Percentiles rank a stretch among this genome's conserved stretches.
Evolutionary conservation across 2,888 invertebrate species (phyloP).

Genomic region (Lasioglossum leucozonium): DNA sequence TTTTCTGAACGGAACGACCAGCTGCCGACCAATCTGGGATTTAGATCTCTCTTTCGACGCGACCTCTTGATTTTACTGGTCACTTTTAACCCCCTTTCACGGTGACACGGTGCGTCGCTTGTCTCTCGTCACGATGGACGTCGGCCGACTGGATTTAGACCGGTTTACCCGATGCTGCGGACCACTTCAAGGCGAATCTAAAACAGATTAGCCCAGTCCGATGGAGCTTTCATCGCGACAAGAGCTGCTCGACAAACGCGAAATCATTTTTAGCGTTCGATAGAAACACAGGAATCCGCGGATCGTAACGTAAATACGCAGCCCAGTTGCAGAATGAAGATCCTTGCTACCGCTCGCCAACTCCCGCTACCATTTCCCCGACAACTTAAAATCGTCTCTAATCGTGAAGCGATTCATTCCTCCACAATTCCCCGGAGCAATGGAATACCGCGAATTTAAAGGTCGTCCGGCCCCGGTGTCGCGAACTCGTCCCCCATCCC

Average conservation of each 20-base stretch:
- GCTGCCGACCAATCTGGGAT: constrained; percentile 19
- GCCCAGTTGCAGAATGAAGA: neutral
- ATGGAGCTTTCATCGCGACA: neutral
- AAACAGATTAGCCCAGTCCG: neutral
- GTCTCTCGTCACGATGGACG: neutral
- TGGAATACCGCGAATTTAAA: neutral
- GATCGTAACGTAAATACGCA: no score
- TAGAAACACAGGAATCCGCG: neutral
- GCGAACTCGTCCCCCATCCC: neutral
- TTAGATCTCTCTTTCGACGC: constrained; percentile 9
- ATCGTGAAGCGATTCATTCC: neutral
- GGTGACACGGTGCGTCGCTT: constrained; percentile 3
- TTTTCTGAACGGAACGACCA: constrained; percentile 33
- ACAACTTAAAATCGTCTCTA: no score
- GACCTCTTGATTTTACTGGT: constrained; percentile 28
- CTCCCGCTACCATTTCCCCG: no score
- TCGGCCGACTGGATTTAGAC: neutral
- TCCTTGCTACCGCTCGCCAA: neutral
- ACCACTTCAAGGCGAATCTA: neutral
- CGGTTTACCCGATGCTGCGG: neutral
- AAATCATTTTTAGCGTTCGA: neutral
- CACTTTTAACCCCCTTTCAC: constrained; percentile 16
- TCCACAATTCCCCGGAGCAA: neutral
- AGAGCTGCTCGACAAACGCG: neutral
- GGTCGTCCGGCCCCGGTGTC: neutral